Conservation (phyloP, 2,888 invertebrate genomes). For the Drosophila rubida region DNA sequence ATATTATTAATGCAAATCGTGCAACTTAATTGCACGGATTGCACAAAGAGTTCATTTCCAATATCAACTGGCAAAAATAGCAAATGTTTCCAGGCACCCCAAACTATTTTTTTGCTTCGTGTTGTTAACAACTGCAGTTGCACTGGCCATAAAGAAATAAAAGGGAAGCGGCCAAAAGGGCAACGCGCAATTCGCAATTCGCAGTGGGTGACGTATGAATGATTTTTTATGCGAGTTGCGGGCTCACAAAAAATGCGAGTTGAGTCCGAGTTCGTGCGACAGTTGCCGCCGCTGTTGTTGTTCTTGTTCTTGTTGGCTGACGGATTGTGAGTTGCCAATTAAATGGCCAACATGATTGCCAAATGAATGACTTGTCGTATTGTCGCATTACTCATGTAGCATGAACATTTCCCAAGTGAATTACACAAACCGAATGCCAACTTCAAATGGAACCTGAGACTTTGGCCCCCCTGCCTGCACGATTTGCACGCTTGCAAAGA, state of each 20-base stretch:
- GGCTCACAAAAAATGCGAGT: constrained; percentile 37
- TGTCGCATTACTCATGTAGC: constrained; percentile 25
- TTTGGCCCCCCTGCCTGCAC: neutral
- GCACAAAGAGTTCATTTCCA: constrained; percentile 56
- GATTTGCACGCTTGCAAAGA: neutral
- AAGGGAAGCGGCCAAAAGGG: neutral
- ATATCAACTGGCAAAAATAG: constrained; percentile 41
- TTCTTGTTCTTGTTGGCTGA: neutral
- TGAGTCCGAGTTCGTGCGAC: constrained; percentile 9
- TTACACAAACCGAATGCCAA: constrained; percentile 46
- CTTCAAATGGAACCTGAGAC: constrained; percentile 13
- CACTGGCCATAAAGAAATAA: neutral
- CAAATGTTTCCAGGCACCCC: constrained; percentile 30
- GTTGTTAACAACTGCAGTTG: constrained; percentile 27
- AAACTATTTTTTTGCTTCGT: neutral
- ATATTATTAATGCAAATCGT: constrained; percentile 28
- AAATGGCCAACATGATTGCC: constrained; percentile 70
- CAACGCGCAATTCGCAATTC: neutral
- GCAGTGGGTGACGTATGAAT: constrained; percentile 28
- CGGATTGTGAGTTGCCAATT: constrained; percentile 50
- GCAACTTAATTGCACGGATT: constrained; percentile 59
- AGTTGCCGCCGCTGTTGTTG: neutral
- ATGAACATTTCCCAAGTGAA: constrained; percentile 52
- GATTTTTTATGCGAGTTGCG: constrained; percentile 31
- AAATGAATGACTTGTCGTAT: constrained; percentile 76